Percentiles rank a stretch among this genome's conserved stretches.
phyloP scores from a whole-genome alignment of 1,140 invertebrate genomes.

The Trissolcus basalis region DNA sequence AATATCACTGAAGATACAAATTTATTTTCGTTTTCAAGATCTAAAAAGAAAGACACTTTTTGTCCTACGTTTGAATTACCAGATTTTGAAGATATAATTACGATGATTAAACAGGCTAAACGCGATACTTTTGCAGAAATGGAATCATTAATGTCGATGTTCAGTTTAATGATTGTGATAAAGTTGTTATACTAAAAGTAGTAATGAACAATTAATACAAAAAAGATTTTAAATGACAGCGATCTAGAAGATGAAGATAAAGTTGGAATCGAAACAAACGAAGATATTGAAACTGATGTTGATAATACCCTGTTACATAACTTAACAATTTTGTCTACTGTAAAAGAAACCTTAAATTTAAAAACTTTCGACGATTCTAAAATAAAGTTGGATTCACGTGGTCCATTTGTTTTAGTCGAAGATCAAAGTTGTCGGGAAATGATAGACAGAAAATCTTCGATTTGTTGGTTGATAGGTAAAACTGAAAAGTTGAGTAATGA shows the following conservation, averaged over 20 bases:
- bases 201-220: too few relatives aligned
- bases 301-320: constrained; percentile 5
- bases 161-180: too few relatives aligned
- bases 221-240: background rate
- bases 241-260: background rate
- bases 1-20: too few relatives aligned
- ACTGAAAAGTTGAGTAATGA: constrained; percentile 5
- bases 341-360: constrained; percentile 3
- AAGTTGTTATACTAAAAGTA: too few relatives aligned
- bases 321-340: constrained; percentile 9
- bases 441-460: constrained; percentile 8
- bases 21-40: too few relatives aligned
- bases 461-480: constrained; percentile 17
- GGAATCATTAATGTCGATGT: too few relatives aligned
- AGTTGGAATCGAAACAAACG: background rate
- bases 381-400: constrained; percentile 9
- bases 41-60: too few relatives aligned
- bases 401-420: constrained; percentile 4
- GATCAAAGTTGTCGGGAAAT: constrained; percentile 4
- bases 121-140: too few relatives aligned
- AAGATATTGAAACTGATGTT: background rate
- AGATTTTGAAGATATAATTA: too few relatives aligned
- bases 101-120: too few relatives aligned
- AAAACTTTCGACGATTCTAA: constrained; percentile 7
- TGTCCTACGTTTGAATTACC: too few relatives aligned